phyloP scores from a whole-genome alignment of 1,140 invertebrate species.

The Sarcophaga peregrina region DNA sequence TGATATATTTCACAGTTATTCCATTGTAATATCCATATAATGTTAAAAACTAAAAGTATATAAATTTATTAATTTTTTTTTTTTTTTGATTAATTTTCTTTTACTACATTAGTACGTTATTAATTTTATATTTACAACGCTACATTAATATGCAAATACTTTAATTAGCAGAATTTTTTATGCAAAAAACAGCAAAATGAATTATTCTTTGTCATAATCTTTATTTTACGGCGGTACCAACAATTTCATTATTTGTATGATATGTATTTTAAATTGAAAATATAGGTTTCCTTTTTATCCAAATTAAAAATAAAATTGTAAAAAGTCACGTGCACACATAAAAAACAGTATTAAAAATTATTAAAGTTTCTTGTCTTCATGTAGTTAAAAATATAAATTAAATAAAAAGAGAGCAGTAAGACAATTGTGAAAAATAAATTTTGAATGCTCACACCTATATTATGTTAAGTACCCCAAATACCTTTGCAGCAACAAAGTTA shows the following conservation, averaged over 20 bases:
- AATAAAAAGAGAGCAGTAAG: background rate
- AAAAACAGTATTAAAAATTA: background rate
- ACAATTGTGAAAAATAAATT: background rate
- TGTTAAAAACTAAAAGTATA: background rate
- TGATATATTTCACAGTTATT: background rate
- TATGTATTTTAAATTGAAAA: too few relatives aligned
- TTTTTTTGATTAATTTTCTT: too few relatives aligned
- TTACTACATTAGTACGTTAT: too few relatives aligned
- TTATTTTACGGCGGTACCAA: too few relatives aligned
- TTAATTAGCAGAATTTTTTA: too few relatives aligned
- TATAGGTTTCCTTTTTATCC: too few relatives aligned
- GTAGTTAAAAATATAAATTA: background rate
- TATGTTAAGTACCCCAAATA: slow-evolving; percentile 34
- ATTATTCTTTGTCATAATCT: too few relatives aligned
- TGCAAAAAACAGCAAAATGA: too few relatives aligned
- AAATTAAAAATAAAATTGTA: too few relatives aligned
- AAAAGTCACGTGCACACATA: background rate
- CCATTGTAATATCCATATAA: background rate
- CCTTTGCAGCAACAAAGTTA: slow-evolving; percentile 23
- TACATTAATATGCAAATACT: too few relatives aligned
- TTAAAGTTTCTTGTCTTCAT: background rate
- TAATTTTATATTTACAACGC: too few relatives aligned
- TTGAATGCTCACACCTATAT: background rate
- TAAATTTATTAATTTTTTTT: background rate
- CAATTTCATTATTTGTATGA: too few relatives aligned